Conservation (phyloP, 2,113 vertebrate genomes). For the Petromus typicus region DNA sequence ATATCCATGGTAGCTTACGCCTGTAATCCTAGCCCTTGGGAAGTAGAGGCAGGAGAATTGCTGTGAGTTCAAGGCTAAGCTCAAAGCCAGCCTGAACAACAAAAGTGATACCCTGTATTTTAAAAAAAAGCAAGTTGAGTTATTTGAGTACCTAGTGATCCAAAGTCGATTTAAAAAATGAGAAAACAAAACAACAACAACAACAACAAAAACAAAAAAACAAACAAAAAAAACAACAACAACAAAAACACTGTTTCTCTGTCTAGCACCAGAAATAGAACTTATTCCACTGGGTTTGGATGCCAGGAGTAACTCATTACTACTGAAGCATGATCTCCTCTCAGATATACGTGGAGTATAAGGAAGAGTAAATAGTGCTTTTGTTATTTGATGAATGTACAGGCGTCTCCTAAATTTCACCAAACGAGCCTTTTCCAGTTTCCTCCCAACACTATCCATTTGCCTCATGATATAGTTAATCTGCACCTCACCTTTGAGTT, state of each 20-base stretch:
- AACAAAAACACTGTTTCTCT: background rate
- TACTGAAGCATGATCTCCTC: background rate
- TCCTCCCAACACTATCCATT: background rate
- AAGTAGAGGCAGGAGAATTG: too few relatives aligned
- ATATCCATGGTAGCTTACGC: too few relatives aligned
- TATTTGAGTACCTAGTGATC: conserved; percentile 17
- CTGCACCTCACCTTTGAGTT: background rate
- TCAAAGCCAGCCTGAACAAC: too few relatives aligned
- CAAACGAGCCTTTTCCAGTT: background rate
- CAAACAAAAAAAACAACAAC: too few relatives aligned
- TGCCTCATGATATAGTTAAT: conserved; percentile 22
- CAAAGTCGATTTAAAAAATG: background rate
- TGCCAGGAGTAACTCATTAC: background rate
- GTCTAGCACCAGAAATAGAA: background rate
- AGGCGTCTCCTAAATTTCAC: conserved; percentile 21
- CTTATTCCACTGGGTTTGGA: background rate
- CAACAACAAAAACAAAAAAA: too few relatives aligned
- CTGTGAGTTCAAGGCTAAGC: too few relatives aligned
- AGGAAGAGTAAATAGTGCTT: background rate
- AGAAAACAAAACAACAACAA: too few relatives aligned
- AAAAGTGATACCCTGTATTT: too few relatives aligned
- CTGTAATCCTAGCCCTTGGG: too few relatives aligned
- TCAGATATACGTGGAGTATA: background rate
- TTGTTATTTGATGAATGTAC: background rate
- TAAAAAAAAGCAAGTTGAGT: background rate